Percentiles rank a stretch among this genome's conserved stretches.
Conservation (phyloP, 2,113 vertebrate species). For the Oncorhynchus gorbuscha region DNA sequence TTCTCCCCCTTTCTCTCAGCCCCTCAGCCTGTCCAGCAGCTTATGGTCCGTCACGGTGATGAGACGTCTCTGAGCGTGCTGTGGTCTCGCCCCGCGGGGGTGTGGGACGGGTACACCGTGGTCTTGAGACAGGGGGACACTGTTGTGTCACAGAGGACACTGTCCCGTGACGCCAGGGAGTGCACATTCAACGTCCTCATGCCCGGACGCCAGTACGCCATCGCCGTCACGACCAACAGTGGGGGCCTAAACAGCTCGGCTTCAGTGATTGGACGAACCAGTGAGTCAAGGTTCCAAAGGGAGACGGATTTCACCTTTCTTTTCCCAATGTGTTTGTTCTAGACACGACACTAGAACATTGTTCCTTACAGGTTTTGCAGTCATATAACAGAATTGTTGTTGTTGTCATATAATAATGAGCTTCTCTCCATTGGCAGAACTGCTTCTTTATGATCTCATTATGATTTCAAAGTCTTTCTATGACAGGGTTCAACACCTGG, state of each 20-base stretch:
- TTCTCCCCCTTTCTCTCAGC: slow-evolving; percentile 61
- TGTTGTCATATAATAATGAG: too few relatives aligned
- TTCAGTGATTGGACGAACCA: slow-evolving; percentile 79
- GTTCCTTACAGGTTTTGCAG: too few relatives aligned
- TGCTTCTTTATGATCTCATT: too few relatives aligned
- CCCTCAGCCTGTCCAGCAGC: slow-evolving; percentile 81
- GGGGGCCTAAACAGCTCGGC: slow-evolving; percentile 81
- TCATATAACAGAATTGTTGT: too few relatives aligned
- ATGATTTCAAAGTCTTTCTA: too few relatives aligned
- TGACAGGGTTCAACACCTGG: too few relatives aligned
- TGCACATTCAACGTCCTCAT: slow-evolving; percentile 81
- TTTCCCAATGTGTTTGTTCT: too few relatives aligned
- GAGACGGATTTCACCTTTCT: neutral
- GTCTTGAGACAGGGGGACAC: slow-evolving; percentile 70
- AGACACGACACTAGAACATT: too few relatives aligned
- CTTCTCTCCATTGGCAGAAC: too few relatives aligned
- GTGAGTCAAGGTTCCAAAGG: slow-evolving; percentile 64
- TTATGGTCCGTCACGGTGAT: slow-evolving; percentile 79
- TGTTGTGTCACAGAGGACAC: slow-evolving; percentile 63
- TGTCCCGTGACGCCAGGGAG: slow-evolving; percentile 78
- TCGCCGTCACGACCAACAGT: slow-evolving; percentile 82
- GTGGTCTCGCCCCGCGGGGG: slow-evolving; percentile 80
- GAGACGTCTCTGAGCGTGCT: slow-evolving; percentile 79
- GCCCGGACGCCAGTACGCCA: slow-evolving; percentile 79
- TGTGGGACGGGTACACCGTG: slow-evolving; percentile 85